These are phyloP conservation scores for Oligia fasciuncula DNA, from an alignment of 2,888 invertebrate genomes.

Conservation along the genomic window DNA sequence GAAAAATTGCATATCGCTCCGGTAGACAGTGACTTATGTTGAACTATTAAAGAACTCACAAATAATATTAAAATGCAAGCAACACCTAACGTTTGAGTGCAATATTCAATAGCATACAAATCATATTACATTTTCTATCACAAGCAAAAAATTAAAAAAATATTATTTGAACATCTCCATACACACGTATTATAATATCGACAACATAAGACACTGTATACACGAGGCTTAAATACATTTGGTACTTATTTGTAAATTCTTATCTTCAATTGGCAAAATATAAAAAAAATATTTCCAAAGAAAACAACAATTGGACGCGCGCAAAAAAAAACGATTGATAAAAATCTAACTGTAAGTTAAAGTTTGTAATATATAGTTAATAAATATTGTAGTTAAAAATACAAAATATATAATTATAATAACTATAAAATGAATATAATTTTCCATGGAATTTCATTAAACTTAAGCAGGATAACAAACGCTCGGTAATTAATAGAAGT, in stretches of 20 bases:
- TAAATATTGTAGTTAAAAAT: conserved; percentile 89
- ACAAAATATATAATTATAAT: conserved; percentile 86
- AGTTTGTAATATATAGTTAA: conserved; percentile 90
- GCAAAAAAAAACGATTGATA: conserved; percentile 85
- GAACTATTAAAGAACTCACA: not conserved
- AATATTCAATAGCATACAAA: conserved; percentile 3
- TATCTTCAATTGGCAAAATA: conserved; percentile 59
- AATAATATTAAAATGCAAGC: too few species aligned
- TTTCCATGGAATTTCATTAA: conserved; percentile 89
- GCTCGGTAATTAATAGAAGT: conserved; percentile 58
- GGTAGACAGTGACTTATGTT: conserved; percentile 23
- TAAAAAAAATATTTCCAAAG: conserved; percentile 42
- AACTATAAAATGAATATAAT: conserved; percentile 88
- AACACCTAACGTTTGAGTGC: not conserved
- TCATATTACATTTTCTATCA: not conserved
- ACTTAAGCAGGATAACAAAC: conserved; percentile 80
- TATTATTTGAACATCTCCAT: too few species aligned
- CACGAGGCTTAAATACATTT: conserved; percentile 32
- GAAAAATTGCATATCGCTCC: not conserved
- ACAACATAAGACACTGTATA: conserved; percentile 12
- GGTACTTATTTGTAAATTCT: conserved; percentile 29
- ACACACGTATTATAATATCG: too few species aligned
- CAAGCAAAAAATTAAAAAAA: too few species aligned
- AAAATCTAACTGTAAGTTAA: conserved; percentile 87
- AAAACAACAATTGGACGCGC: conserved; percentile 79